phyloP scores from a whole-genome alignment of 2,888 invertebrate genomes.

The Drosophila suboccidentalis region DNA sequence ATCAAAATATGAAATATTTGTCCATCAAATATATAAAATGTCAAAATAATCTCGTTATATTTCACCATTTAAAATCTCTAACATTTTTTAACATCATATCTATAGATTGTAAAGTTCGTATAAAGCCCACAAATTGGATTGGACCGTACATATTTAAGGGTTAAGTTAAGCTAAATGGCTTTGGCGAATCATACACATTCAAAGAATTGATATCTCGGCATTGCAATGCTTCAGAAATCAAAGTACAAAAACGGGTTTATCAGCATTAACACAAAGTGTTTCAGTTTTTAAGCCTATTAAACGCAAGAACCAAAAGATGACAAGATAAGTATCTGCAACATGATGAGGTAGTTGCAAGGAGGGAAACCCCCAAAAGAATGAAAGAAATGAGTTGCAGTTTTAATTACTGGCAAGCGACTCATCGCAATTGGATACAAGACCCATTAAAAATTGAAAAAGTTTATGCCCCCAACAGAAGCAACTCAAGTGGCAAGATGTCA shows the following conservation, averaged over 20 bases:
- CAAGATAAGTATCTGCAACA: slow-evolving; percentile 4
- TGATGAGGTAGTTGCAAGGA: background rate
- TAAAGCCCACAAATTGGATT: slow-evolving; percentile 39
- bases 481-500: slow-evolving; percentile 52
- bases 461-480: slow-evolving; percentile 19
- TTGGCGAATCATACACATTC: slow-evolving; percentile 5
- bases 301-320: slow-evolving; percentile 16
- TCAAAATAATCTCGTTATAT: background rate
- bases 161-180: slow-evolving; percentile 22
- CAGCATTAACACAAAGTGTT: slow-evolving; percentile 53
- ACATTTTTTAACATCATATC: background rate
- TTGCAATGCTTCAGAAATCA: slow-evolving; percentile 45
- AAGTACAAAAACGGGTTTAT: slow-evolving; percentile 29
- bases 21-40: too few relatives aligned
- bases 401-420: slow-evolving; percentile 58
- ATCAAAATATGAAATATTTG: too few relatives aligned
- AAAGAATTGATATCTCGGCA: slow-evolving; percentile 23
- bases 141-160: slow-evolving; percentile 1
- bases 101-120: background rate
- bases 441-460: slow-evolving; percentile 65
- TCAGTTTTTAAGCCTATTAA: slow-evolving; percentile 72
- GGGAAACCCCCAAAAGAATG: background rate
- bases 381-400: slow-evolving; percentile 61
- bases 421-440: slow-evolving; percentile 59
- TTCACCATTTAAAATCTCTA: background rate